These are phyloP conservation scores for Serrognathus titanus DNA, from an alignment of 2,888 invertebrate genomes.

Conservation along the genomic window DNA sequence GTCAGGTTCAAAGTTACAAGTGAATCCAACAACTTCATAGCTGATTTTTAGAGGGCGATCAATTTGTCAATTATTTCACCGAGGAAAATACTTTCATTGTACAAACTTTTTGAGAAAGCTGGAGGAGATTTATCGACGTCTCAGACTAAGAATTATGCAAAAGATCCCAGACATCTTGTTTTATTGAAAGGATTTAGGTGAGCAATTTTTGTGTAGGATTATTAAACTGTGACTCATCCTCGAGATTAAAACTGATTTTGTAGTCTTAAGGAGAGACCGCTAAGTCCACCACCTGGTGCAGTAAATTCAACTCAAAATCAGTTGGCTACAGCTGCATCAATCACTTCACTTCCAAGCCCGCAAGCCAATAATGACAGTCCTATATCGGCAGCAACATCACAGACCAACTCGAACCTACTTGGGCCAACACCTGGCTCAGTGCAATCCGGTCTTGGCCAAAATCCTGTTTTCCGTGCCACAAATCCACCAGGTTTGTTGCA, in stretches of 20 bases:
- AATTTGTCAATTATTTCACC: conserved; percentile 87
- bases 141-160: conserved; percentile 86
- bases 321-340: conserved; percentile 40
- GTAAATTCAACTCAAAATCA: conserved; percentile 41
- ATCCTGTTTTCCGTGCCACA: conserved; percentile 46
- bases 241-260: conserved; percentile 11
- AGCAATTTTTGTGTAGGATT: conserved; percentile 6
- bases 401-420: conserved; percentile 47
- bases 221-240: background rate
- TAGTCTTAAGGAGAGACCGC: conserved; percentile 65
- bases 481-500: conserved; percentile 34
- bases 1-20: conserved; percentile 41
- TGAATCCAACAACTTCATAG: background rate
- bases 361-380: conserved; percentile 56
- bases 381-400: conserved; percentile 40
- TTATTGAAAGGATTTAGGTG: conserved; percentile 70
- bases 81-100: conserved; percentile 79
- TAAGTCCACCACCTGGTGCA: conserved; percentile 56
- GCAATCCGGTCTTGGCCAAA: conserved; percentile 41
- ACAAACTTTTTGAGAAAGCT: conserved; percentile 85
- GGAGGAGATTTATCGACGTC: conserved; percentile 79
- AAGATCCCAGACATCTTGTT: conserved; percentile 80
- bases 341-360: conserved; percentile 54
- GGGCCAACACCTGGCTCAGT: conserved; percentile 36
- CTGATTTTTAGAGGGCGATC: conserved; percentile 64